Evolutionary conservation across 2,888 invertebrate genomes (phyloP), one percentile per base, ranked within the genome.

Genomic region (Hypsopygia costalis): DNA sequence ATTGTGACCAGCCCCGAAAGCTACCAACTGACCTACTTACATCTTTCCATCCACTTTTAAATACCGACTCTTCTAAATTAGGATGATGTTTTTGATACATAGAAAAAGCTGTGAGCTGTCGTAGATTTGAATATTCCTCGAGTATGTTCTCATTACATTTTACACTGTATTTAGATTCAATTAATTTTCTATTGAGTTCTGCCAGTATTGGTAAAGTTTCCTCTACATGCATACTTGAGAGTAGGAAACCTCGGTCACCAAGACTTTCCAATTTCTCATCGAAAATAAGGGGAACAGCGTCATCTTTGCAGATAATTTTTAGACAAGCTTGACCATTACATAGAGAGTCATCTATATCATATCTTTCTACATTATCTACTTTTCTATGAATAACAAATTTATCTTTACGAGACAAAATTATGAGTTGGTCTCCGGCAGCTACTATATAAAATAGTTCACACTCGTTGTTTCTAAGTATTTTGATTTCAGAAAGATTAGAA

Each of bases 371-470:
- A 46, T 74, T 64, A 1, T 29, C 37, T 0, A 87, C 47, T 52
- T 36, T 66, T 32, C 58, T 55, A 11, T 63, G 58, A 30, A 79
- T 32, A 25, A 47, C 9, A 1, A 79, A 47, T 1, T 52, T 53
- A 0, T 61, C 46, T 41, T 53, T 71, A 30, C 69, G 56, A 1
- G 72, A 72, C 20, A 87, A 32, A 33, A 88, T 64, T 2, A 61
- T 52, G 16, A 87, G 43, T 44, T 75, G 64, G 31, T 67, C 56
- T 3, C 49, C 51, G 10, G 62, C 46, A 3, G 40, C 43, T 0
- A 86, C 52, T 28, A 87, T 44, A 45, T 87, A 88, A 51, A 70
- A 85, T 1, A 80, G 52, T 1, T 74, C 63, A 43, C 69, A 69
- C 6, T 58, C 61, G n/a, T 20, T 51, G 41, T 79, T 85, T 27